Conservation (phyloP, 2,888 invertebrate species). For the Leistus spinibarbis region DNA sequence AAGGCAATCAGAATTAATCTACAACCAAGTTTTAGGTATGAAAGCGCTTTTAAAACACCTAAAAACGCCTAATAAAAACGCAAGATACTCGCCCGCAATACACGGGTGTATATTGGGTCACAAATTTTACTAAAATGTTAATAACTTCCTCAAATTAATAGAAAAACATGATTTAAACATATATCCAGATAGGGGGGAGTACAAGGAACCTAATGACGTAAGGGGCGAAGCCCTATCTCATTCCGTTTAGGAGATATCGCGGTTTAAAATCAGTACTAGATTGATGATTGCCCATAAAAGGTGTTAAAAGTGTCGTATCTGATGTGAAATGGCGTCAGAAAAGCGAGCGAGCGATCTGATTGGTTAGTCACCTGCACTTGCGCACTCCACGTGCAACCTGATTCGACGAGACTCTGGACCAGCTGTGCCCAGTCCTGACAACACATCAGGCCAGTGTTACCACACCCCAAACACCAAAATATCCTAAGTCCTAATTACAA, state of each 20-base stretch:
- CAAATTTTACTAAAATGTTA: too few species aligned
- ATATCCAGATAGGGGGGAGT: too few species aligned
- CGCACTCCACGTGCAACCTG: constrained; percentile 81
- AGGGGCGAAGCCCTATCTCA: too few species aligned
- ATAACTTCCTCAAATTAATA: too few species aligned
- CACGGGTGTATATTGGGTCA: too few species aligned
- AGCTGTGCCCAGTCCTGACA: constrained; percentile 83
- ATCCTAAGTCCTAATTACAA: constrained; percentile 20
- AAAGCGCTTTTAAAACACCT: too few species aligned
- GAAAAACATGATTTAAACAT: too few species aligned
- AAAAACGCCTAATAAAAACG: too few species aligned
- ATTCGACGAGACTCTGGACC: constrained; percentile 84
- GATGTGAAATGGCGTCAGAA: constrained; percentile 7
- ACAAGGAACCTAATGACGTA: too few species aligned
- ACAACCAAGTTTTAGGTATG: too few species aligned
- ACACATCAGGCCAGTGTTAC: constrained; percentile 43
- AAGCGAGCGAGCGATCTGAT: constrained; percentile 45
- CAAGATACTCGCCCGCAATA: too few species aligned
- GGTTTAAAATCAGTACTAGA: constrained; percentile 21
- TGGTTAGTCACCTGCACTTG: constrained; percentile 72
- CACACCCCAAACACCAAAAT: constrained; percentile 30
- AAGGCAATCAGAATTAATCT: too few species aligned
- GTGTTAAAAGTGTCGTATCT: constrained; percentile 38
- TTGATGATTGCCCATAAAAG: constrained; percentile 22
- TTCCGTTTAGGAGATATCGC: background rate